Conservation (phyloP, 1,140 invertebrate species). For the Megalopta genalis region DNA sequence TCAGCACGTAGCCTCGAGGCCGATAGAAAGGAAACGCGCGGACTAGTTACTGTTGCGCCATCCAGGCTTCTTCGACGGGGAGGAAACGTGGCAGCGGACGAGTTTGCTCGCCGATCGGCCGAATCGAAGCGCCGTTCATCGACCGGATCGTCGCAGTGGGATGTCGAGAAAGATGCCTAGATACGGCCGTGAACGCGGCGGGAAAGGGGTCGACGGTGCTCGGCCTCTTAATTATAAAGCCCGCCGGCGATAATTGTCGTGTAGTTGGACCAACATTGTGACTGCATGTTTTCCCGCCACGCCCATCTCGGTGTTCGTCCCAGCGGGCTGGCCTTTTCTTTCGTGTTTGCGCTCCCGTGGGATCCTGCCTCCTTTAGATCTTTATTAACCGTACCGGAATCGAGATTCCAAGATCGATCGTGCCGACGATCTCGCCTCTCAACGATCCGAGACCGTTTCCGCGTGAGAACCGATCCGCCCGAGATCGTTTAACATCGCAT, state of each 20-base stretch:
- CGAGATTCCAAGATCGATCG: conserved; percentile 25
- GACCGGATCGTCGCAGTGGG: conserved; percentile 57
- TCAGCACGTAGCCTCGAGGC: conserved; percentile 45
- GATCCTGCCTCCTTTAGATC: conserved; percentile 49
- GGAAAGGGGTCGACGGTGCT: conserved; percentile 24
- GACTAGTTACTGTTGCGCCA: conserved; percentile 49
- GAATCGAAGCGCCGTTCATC: not conserved
- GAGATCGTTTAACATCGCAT: not conserved
- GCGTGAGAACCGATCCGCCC: conserved; percentile 1
- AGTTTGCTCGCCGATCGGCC: conserved; percentile 5
- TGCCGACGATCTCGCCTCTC: not conserved
- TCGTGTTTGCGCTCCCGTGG: conserved; percentile 61
- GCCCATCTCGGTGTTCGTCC: conserved; percentile 68
- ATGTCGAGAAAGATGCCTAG: conserved; percentile 50
- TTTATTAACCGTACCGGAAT: conserved; percentile 33
- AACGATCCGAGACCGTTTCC: not conserved
- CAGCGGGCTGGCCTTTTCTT: conserved; percentile 66
- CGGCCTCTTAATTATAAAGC: conserved; percentile 73
- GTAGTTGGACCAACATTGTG: conserved; percentile 76
- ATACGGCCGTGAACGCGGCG: conserved; percentile 21
- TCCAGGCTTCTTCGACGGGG: conserved; percentile 14
- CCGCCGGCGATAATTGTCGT: conserved; percentile 74
- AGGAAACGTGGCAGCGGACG: not conserved
- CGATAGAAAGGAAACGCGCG: conserved; percentile 17
- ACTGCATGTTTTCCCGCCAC: conserved; percentile 73